Percentiles rank a stretch among this genome's conserved stretches.
These are phyloP conservation scores for Hypercompe scribonia DNA, from an alignment of 2,888 invertebrate species.

Conservation along the genomic window DNA sequence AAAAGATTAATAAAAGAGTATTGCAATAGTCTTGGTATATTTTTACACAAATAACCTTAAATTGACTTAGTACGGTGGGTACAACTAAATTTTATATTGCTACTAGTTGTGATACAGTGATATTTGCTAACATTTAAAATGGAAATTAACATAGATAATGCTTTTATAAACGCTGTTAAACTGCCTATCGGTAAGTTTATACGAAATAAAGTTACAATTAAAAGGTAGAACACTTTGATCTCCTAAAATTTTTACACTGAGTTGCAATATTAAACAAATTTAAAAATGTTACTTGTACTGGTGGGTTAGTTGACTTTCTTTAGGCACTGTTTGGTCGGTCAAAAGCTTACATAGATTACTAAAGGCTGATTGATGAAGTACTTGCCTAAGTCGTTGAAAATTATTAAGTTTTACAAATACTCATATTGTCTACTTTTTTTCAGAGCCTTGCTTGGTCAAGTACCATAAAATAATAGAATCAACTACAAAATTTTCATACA, in stretches of 20 bases:
- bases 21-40: not conserved
- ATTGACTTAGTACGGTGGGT: not conserved
- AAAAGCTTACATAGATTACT: too few species aligned
- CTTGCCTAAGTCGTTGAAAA: not conserved
- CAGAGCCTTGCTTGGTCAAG: slow-evolving; percentile 48
- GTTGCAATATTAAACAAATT: not conserved
- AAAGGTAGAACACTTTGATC: too few species aligned
- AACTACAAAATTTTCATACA: slow-evolving; percentile 23
- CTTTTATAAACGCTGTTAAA: slow-evolving; percentile 61
- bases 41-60: not conserved
- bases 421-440: slow-evolving; percentile 29
- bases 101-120: not conserved
- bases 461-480: slow-evolving; percentile 34
- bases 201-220: not conserved
- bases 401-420: not conserved
- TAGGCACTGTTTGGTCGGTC: too few species aligned
- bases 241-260: not conserved
- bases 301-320: too few species aligned
- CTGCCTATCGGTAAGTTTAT: slow-evolving; percentile 61
- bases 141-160: slow-evolving; percentile 71
- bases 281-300: not conserved
- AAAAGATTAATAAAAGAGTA: not conserved
- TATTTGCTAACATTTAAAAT: slow-evolving; percentile 43
- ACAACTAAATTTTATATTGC: not conserved
- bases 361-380: not conserved